Evolutionary conservation across 2,113 vertebrate species (phyloP).

Genomic region (Vulpes ferrilata): DNA sequence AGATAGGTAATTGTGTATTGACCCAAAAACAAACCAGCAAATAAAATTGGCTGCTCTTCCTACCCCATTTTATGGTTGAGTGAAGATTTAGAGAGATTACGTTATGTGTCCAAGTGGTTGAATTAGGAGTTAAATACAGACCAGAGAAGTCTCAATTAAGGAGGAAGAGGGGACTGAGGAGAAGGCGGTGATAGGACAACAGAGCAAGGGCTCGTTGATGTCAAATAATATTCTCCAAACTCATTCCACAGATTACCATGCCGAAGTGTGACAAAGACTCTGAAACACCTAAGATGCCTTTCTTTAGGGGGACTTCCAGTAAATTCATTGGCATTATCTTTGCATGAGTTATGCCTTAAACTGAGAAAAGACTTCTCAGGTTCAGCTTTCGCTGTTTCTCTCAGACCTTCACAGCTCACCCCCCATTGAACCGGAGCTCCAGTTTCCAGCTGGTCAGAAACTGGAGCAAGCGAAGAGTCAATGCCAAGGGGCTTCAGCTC

Average conservation of each 20-base stretch:
- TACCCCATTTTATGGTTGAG: not conserved
- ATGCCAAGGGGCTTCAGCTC: not conserved
- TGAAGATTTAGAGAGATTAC: not conserved
- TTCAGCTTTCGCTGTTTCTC: not conserved
- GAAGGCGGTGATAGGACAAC: not conserved
- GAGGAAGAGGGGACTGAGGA: not conserved
- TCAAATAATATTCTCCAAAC: not conserved
- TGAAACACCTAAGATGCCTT: not conserved
- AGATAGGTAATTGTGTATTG: not conserved
- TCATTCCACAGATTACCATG: not conserved
- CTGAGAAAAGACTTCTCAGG: not conserved
- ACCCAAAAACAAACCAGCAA: not conserved
- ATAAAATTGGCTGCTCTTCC: not conserved
- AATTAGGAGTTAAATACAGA: not conserved
- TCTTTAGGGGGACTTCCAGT: not conserved
- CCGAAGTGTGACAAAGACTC: not conserved
- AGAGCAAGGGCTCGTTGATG: not conserved
- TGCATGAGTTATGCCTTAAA: not conserved
- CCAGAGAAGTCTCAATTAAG: not conserved
- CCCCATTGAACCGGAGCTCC: not conserved
- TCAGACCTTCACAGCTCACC: not conserved
- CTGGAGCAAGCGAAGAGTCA: not conserved
- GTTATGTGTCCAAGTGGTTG: not conserved
- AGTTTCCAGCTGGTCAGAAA: not conserved
- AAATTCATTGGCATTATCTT: slow-evolving; percentile 7